Conservation (phyloP, 2,797 vertebrate species). For the Artibeus lituratus region DNA sequence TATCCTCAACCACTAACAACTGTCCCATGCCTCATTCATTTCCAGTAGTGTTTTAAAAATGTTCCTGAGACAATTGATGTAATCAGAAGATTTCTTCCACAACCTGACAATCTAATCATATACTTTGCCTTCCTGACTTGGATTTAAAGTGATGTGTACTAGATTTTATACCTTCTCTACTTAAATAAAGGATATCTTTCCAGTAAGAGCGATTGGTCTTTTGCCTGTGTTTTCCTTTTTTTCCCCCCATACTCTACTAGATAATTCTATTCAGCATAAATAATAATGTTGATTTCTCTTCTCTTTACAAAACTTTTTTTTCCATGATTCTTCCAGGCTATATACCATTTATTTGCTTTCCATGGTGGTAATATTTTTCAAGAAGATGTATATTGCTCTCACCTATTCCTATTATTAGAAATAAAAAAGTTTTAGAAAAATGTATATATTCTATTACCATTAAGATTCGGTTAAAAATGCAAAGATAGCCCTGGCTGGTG, state of each 20-base stretch:
- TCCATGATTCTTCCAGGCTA: background rate
- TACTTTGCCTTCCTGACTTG: background rate
- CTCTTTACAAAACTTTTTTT: background rate
- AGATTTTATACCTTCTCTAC: background rate
- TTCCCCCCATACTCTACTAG: background rate
- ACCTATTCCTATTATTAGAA: background rate
- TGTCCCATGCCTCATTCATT: background rate
- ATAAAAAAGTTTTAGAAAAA: background rate
- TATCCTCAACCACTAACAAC: background rate
- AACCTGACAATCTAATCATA: background rate
- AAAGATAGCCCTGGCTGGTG: too few relatives aligned
- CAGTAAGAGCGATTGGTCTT: background rate
- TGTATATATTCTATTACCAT: background rate
- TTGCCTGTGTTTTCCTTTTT: background rate
- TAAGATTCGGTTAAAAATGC: background rate
- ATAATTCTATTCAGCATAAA: background rate
- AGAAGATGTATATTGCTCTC: background rate
- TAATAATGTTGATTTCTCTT: background rate
- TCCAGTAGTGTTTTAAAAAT: background rate
- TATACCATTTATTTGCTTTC: background rate
- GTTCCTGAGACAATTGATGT: background rate
- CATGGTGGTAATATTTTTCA: background rate
- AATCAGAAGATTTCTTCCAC: background rate
- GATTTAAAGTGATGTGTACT: background rate
- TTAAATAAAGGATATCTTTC: background rate